Base-by-base conservation (phyloP, 64 coral and sea anemone species). In the Pocillopora damicornis region DNA sequence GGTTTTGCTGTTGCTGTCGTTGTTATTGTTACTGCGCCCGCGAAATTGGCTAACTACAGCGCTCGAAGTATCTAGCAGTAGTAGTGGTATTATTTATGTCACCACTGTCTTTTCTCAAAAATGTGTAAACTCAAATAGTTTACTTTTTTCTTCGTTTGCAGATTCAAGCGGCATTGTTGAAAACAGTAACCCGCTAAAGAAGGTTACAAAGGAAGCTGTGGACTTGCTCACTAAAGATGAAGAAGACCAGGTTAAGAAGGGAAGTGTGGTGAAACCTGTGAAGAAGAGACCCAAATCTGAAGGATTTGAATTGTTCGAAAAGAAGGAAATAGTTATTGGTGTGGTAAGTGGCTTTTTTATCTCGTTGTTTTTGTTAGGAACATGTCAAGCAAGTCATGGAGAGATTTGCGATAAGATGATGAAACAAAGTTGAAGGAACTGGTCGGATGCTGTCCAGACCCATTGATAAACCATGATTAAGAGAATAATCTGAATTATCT, bases 281-380 rank as follows among this genome's bases (percentile, higher is more conserved):
- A 90, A 82, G 80, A 81, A 69, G 26, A 71, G 81, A 37, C 89
- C 80, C 60, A 79, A 80, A 30, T 83, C 71, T 26, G 81, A 65
- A 60, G 65, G 63, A 82, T 61, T 62, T 35, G 79, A 82, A 72
- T 65, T 85, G 35, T 79, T 82, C 35, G 73, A 80, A 60, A 90
- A 60, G 30, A 63, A 82, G 61, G 36, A 14, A 35, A 68, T 81
- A 12, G 73, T 90, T 20, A 82, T 90, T 3, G 38, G 69, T 16
- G 72, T 90, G 59, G 89, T 90, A 76, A 76, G 89, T 84, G 59
- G 35, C 2, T 59, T 11, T 22, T 60, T 71, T 25, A 6, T 18
- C 3, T 68, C 30, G 42, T 51, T 51, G 7, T 2, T 51, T 51
- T 51, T 51, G 42, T 51, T 4, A 51, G 42, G 42, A 51, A 51